Evolutionary conservation across 2,888 invertebrate genomes (phyloP), one percentile per base, ranked within the genome.

Genomic region (Dolichopus griseipennis): DNA sequence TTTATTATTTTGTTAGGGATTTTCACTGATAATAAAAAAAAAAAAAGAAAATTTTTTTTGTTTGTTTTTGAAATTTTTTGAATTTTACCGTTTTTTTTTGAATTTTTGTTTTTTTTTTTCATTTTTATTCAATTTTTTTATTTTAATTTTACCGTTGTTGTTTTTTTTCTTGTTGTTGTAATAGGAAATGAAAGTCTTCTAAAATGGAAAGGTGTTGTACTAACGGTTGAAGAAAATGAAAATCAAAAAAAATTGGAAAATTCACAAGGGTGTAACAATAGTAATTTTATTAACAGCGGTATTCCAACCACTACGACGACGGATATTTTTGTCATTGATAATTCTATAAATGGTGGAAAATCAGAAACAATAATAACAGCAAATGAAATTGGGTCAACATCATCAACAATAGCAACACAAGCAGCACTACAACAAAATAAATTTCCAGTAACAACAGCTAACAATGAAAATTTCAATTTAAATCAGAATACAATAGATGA

Each of bases 121-220:
- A 12, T 41, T 41, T 41, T 41, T 5, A 12, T 41, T 41, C 9
- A 12, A 52, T 12, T 52, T 52, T 52, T 12, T 1, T 18, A 52
- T 52, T 18, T n/a, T n/a, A 52, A 6, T 12, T 52, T 52, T 52
- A n/a, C n/a, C n/a, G n/a, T 52, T 52, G 2, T 52, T 52, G 9
- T 52, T 52, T 52, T 52, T 52, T 52, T 52, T 52, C 18, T 27
- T 27, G 27, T 27, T 27, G 1, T 34, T 34, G 1, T 10, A 10
- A 68, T 66, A 72, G 72, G 71, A 69, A 72, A 69, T 64, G 71
- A 71, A 70, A 72, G 71, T 69, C 69, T 74, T 65, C 66, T 73
- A 43, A 91, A 90, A 82, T 91, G 91, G 90, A 91, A 91, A 79
- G 90, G 88, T 66, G 87, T 88, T 65, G 87, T 89, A 72, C 84